Conservation (phyloP, 2,888 invertebrate species). For the Arrhopalites spinosus region DNA sequence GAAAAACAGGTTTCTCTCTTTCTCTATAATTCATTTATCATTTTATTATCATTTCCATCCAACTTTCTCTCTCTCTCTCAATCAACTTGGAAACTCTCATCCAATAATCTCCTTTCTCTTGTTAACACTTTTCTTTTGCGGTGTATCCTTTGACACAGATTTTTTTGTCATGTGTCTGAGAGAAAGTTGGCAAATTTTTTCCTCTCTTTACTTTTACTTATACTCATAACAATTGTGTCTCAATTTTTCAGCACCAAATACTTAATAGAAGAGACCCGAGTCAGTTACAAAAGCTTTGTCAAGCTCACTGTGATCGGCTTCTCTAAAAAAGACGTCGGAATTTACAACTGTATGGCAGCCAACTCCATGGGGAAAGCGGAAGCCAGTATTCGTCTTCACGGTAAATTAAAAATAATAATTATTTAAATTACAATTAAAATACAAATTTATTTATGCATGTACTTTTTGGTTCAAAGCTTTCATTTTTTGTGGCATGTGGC, state of each 20-base stretch:
- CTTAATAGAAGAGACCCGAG: conserved; percentile 71
- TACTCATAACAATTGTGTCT: not conserved
- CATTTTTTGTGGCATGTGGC: too few species aligned
- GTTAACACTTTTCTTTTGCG: too few species aligned
- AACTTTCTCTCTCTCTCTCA: not conserved
- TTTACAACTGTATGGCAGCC: conserved; percentile 66
- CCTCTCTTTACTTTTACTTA: not conserved
- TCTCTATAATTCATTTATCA: not conserved
- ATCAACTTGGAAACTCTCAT: not conserved
- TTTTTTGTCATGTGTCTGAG: too few species aligned
- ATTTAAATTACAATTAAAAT: too few species aligned
- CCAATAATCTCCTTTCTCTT: not conserved
- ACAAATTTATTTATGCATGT: too few species aligned
- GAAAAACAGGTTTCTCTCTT: conserved; percentile 49
- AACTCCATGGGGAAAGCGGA: conserved; percentile 79
- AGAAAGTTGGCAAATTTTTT: conserved; percentile 6
- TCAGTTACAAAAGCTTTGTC: conserved; percentile 77
- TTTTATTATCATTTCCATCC: not conserved
- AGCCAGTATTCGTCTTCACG: conserved; percentile 74
- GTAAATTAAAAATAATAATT: conserved; percentile 61
- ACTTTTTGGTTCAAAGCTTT: too few species aligned
- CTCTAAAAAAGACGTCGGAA: conserved; percentile 68
- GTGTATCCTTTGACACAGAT: too few species aligned
- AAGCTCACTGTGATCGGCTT: conserved; percentile 71
- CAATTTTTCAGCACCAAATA: conserved; percentile 70